These are phyloP conservation scores for Cossypha niveicapilla DNA, from an alignment of 2,797 vertebrate genomes.

Conservation along the genomic window DNA sequence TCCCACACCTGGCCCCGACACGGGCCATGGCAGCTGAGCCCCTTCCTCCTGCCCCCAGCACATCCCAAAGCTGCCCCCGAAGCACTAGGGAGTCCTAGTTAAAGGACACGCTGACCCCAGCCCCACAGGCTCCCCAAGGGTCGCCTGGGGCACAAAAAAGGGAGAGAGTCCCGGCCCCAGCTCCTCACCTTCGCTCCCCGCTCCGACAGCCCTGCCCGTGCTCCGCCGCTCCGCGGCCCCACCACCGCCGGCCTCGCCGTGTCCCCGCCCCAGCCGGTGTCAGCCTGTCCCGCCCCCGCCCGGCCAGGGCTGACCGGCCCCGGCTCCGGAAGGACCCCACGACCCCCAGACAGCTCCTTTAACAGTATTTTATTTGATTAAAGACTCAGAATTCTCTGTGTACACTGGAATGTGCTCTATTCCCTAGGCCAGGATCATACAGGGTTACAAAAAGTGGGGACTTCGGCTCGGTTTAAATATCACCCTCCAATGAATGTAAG, in stretches of 20 bases:
- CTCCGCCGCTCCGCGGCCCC: background rate
- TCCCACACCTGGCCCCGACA: background rate
- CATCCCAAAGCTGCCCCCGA: background rate
- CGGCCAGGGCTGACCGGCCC: background rate
- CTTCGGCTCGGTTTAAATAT: constrained; percentile 54
- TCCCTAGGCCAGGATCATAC: constrained; percentile 77
- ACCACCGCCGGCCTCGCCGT: rapidly evolving
- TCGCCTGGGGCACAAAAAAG: background rate
- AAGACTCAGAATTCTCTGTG: constrained; percentile 74
- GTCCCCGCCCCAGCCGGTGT: background rate
- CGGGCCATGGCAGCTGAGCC: background rate
- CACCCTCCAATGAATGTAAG: constrained; percentile 50
- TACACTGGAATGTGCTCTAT: constrained; percentile 92
- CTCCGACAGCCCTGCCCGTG: background rate
- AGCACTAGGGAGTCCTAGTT: background rate
- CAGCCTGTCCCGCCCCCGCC: background rate
- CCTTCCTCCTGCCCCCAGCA: background rate
- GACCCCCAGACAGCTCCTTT: constrained; percentile 18
- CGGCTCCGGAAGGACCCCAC: background rate
- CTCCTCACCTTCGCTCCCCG: background rate
- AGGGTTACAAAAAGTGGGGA: constrained; percentile 79
- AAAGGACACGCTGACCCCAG: background rate
- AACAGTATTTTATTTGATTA: constrained; percentile 94
- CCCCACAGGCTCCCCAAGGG: background rate
- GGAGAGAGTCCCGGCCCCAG: background rate